Evolutionary conservation across 2,888 invertebrate species (phyloP), one percentile per base, ranked within the genome.

Genomic region (Amblyjoppa proteus): DNA sequence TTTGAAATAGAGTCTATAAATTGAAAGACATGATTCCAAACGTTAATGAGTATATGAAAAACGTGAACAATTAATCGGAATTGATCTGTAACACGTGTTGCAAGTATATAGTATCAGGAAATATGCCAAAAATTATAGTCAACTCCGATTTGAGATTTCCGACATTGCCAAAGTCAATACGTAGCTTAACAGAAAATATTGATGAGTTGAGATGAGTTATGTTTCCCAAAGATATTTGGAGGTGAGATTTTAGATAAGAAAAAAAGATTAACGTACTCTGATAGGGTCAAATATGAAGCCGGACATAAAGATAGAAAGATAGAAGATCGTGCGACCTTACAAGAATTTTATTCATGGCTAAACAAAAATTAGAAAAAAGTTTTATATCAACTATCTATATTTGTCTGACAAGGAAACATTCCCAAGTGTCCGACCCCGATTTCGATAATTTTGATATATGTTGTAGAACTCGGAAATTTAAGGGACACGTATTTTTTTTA

Each of bases 121-220:
- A 69, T 69, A 16, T 85, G 20, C 78, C 81, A 34, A 83, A 81
- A 81, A 66, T 78, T 31, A 49, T 84, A 31, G 71, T 81, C 16
- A 80, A 77, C 73, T 70, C 53, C 34, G 87, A 86, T 76, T 85
- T 88, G 41, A 83, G 86, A 81, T 88, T 87, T 82, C 83, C 80
- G 4, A 38, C 69, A n/a, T 75, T 91, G 45, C 90, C 89, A 28
- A 84, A 89, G 11, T 81, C 84, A 64, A 6, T 92, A 51, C 80
- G 82, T 84, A 79, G 66, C 41, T 87, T 91, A 81, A 85, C 20
- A 20, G 20, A 20, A 20, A 20, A 20, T 20, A 20, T 20, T 20
- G 20, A 20, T 20, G 20, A 20, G 20, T 20, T 20, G 20, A 20
- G 20, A 20, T 20, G 20, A 20, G 20, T 20, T 20, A 20, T 20